These are phyloP conservation scores for Brachyhypopomus occidentalis DNA, from an alignment of 2,113 vertebrate species.

Conservation along the genomic window DNA sequence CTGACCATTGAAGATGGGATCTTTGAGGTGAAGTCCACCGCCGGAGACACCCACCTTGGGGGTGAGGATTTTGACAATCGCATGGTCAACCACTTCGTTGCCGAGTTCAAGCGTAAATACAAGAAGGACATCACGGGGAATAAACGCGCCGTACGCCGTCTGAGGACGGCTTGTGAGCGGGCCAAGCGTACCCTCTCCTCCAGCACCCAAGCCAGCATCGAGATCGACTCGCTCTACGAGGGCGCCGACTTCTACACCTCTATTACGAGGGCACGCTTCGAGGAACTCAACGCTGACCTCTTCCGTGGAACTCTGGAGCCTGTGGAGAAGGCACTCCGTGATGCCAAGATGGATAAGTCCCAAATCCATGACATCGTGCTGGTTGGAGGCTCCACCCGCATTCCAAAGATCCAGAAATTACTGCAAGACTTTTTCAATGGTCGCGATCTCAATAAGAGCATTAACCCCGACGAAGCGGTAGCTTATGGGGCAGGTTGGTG, in stretches of 20 bases:
- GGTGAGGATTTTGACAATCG: conserved; percentile 92
- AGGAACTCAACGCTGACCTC: conserved; percentile 88
- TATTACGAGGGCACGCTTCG: conserved; percentile 87
- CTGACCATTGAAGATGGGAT: conserved; percentile 93
- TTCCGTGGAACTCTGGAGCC: conserved; percentile 89
- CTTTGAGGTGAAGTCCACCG: conserved; percentile 90
- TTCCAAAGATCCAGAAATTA: conserved; percentile 89
- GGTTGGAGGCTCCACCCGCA: conserved; percentile 90
- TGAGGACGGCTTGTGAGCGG: conserved; percentile 86
- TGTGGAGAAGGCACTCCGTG: conserved; percentile 86
- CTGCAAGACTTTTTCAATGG: conserved; percentile 90
- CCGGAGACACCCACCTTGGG: conserved; percentile 88
- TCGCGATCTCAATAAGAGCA: conserved; percentile 90
- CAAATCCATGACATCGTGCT: conserved; percentile 90
- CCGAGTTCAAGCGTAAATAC: conserved; percentile 89
- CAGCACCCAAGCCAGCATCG: conserved; percentile 90
- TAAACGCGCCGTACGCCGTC: conserved; percentile 84
- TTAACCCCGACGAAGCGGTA: conserved; percentile 90
- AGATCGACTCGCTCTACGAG: conserved; percentile 89
- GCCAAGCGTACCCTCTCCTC: conserved; percentile 91
- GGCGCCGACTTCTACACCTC: conserved; percentile 91
- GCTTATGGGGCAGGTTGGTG: conserved; percentile 85
- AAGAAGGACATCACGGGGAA: conserved; percentile 89
- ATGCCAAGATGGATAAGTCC: conserved; percentile 88
- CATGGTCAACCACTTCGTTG: conserved; percentile 87